These are phyloP conservation scores for Acanthacorydalis orientalis DNA, from an alignment of 2,888 invertebrate genomes.

Conservation along the genomic window DNA sequence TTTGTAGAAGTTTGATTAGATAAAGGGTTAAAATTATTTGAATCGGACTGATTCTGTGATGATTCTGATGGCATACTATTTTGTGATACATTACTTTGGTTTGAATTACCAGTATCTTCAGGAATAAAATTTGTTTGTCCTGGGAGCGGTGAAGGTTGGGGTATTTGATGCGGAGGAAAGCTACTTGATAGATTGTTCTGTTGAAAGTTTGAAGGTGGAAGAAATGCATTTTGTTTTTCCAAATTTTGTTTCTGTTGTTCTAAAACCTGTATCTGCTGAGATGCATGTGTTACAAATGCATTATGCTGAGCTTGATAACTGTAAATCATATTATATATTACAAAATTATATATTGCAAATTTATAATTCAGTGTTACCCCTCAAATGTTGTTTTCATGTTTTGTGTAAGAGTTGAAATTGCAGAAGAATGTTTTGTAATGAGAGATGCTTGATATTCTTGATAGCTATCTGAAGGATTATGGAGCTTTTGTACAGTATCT, in stretches of 20 bases:
- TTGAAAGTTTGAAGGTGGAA: slow-evolving; percentile 23
- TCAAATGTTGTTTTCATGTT: slow-evolving; percentile 74
- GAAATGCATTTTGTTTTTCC: slow-evolving; percentile 34
- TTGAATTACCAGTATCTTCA: slow-evolving; percentile 5
- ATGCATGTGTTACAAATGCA: slow-evolving; percentile 82
- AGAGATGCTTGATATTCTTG: slow-evolving; percentile 76
- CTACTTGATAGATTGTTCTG: neutral
- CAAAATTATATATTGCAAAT: neutral
- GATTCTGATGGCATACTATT: slow-evolving; percentile 1
- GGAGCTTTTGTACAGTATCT: slow-evolving; percentile 69
- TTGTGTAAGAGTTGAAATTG: slow-evolving; percentile 58
- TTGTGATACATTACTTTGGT: slow-evolving; percentile 4
- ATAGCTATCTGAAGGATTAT: slow-evolving; percentile 75
- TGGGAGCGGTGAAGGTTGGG: slow-evolving; percentile 16
- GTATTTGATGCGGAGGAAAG: slow-evolving; percentile 10
- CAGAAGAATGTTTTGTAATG: slow-evolving; percentile 61
- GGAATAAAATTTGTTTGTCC: slow-evolving; percentile 12
- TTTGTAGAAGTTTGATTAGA: neutral
- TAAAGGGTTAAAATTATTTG: neutral
- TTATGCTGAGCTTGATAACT: slow-evolving; percentile 89
- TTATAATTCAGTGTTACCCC: slow-evolving; percentile 29
- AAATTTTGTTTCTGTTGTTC: slow-evolving; percentile 61
- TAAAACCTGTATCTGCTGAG: slow-evolving; percentile 71
- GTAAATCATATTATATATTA: slow-evolving; percentile 13
- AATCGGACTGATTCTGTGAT: neutral